Base-by-base conservation (phyloP, 1,140 invertebrate genomes). In the Steinernema khuongi region DNA sequence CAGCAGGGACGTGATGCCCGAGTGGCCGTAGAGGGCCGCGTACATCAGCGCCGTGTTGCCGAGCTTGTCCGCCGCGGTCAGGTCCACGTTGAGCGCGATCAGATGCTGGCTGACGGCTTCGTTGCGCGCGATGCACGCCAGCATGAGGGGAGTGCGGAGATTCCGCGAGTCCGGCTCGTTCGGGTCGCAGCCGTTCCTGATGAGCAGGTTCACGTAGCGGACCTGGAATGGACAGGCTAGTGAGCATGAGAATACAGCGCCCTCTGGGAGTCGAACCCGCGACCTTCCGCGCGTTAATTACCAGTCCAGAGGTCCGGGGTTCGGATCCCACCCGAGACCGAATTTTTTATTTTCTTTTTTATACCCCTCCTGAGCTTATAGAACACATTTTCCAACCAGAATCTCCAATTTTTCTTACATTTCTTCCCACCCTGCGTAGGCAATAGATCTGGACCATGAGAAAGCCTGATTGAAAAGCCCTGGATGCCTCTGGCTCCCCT, bases 1-100 rank as follows among this genome's bases (percentile, higher is more conserved):
- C 2, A 69, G 68, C 7, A 69, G 31, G 4, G 31, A 33, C 7
- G 30, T 28, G 68, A 69, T 69, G 68, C 41, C 41, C 31, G 68
- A 32, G 68, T 69, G 68, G 7, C 68, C 68, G 68, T 69, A 50
- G 31, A 69, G 31, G 14, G 68, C 41, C 7, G 68, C 68, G 68
- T 69, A 69, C 68, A 69, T 69, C 68, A 69, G 68, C 11, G 68
- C 68, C 50, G 68, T 69, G 41, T 69, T 69, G 11, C 68, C 68
- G 31, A 69, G 68, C 14, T 28, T 14, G 41, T 69, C 68, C 14
- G 31, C 7, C 14, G 68, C 68, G 4, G 68, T 69, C 14, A 69
- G 68, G 68, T 69, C 28, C 4, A 69, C 68, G 68, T 69, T 69
- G 7, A 33, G 31, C 26, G 28, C 14, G 19, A 69, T 69, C 11